Base-by-base conservation (phyloP, 2,113 vertebrate species). In the Hydrolagus affinis region DNA sequence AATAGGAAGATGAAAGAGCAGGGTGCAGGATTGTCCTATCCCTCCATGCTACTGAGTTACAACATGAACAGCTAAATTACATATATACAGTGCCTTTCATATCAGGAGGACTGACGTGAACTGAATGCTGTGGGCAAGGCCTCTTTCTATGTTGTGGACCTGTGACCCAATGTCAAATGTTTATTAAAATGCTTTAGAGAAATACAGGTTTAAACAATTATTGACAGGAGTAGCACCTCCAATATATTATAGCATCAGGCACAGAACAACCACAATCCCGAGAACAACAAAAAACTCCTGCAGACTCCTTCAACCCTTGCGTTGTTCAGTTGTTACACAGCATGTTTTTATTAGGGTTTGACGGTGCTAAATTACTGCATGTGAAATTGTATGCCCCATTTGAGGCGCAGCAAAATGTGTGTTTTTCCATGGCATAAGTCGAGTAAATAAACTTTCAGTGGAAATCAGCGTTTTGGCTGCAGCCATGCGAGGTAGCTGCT, bases 341-440 rank as follows among this genome's bases (percentile, higher is more conserved):
- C 60, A 78, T 78, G 11, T 78, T 60, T 78, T 78, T 59, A 77
- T 59, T 78, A 57, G 59, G 57, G 8, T 25, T 57, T 78, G 57
- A 21, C 23, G 56, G 75, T 62, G 57, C 60, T 56, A n/a, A 59
- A 59, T 77, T 59, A 77, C 8, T 77, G 17, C 74, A 59, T 77
- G 74, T 23, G 57, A 78, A 78, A 21, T 15, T 60, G 21, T 8
- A 11, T 17, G 11, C 4, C 75, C 57, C 21, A 78, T 6, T 62
- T 78, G 75, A 19, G 25, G 0, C 44, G 60, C 21, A 78, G 10
- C 57, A 78, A 78, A 78, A 78, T 62, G 6, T 57, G 60, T 0
- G 2, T 11, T 25, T 78, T 78, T 25, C 56, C 25, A 25, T 25
- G 75, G 11, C n/a, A 78, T 11, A 78, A 60, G 1, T 23, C 10